Percentiles rank a stretch among this genome's conserved stretches.
Conservation (phyloP, 2,797 vertebrate genomes). For the Acanthopagrus latus region DNA sequence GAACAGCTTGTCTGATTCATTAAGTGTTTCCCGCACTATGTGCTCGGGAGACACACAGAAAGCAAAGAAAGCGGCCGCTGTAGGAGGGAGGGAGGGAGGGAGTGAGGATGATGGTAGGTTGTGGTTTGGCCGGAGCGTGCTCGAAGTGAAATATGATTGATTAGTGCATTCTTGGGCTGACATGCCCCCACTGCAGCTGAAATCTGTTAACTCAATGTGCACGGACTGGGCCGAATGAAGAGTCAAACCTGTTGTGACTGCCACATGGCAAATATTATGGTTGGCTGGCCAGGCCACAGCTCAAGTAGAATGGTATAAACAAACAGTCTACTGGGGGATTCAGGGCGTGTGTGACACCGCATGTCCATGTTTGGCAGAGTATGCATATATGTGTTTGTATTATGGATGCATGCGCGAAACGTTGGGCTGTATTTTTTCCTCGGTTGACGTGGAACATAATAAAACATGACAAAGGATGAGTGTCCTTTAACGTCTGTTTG, state of each 20-base stretch:
- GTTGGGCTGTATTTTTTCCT: constrained; percentile 45
- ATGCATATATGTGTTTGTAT: constrained; percentile 37
- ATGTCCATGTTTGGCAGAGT: constrained; percentile 57
- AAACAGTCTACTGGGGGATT: constrained; percentile 49
- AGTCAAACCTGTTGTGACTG: constrained; percentile 80
- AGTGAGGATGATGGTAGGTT: constrained; percentile 62
- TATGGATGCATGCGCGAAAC: constrained; percentile 42
- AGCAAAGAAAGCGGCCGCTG: constrained; percentile 64
- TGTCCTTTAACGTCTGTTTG: constrained; percentile 69
- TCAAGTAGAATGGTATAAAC: constrained; percentile 64
- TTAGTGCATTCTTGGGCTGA: constrained; percentile 79
- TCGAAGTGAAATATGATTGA: constrained; percentile 85
- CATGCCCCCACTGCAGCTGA: constrained; percentile 78
- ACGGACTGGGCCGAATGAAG: constrained; percentile 61
- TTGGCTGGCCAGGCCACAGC: constrained; percentile 63
- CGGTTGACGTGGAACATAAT: constrained; percentile 68
- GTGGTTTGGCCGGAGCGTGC: constrained; percentile 73
- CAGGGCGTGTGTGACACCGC: constrained; percentile 50
- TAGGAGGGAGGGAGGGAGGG: constrained; percentile 40
- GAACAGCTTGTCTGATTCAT: constrained; percentile 85
- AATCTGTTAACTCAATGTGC: constrained; percentile 82
- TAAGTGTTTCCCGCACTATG: constrained; percentile 74
- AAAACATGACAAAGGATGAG: constrained; percentile 68
- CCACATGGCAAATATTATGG: constrained; percentile 79
- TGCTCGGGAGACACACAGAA: constrained; percentile 73